Evolutionary conservation across 2,113 vertebrate species (phyloP), one percentile per base, ranked within the genome.

Genomic region (Bolborhynchus lineola): DNA sequence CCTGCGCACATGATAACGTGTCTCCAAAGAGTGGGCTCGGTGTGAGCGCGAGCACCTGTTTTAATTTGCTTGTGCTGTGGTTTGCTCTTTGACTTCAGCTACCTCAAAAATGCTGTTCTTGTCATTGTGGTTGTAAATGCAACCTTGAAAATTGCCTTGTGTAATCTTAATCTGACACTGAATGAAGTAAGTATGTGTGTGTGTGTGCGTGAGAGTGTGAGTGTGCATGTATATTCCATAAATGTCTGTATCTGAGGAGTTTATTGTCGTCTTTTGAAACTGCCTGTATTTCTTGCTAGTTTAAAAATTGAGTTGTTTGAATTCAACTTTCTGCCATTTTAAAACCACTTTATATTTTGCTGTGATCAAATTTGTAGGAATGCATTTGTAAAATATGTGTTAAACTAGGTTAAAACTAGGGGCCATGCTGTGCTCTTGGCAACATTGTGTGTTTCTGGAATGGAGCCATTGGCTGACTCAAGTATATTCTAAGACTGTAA

Each of bases 41-140:
- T 76, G 79, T 86, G 94, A 94, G 83, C 77, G 82, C 11, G 16
- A 88, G 88, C 93, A 76, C 72, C 80, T 88, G 85, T 87, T 92
- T 86, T 92, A 63, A 94, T 86, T 95, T 72, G 67, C 96, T 68
- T 96, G 89, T 93, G 93, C 96, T 93, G 65, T 96, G 85, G 95
- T 92, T 94, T 92, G 88, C 76, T 93, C 86, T 96, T 91, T 95
- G 95, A 97, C 92, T 97, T 96, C 95, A 97, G 97, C 97, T 98
- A 98, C 97, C 97, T 98, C 96, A 97, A 13, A 96, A 95, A 91
- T 77, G 95, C 96, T 94, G 65, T 96, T 91, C 88, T 94, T 92
- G 90, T 96, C 95, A 31, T 94, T 64, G 86, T 95, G 92, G 92
- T 96, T 96, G 93, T 97, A 62, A 85, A 82, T 50, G 86, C 96